Evolutionary conservation across 1,140 invertebrate genomes (phyloP).

Genomic region (Drosophila funebris): DNA sequence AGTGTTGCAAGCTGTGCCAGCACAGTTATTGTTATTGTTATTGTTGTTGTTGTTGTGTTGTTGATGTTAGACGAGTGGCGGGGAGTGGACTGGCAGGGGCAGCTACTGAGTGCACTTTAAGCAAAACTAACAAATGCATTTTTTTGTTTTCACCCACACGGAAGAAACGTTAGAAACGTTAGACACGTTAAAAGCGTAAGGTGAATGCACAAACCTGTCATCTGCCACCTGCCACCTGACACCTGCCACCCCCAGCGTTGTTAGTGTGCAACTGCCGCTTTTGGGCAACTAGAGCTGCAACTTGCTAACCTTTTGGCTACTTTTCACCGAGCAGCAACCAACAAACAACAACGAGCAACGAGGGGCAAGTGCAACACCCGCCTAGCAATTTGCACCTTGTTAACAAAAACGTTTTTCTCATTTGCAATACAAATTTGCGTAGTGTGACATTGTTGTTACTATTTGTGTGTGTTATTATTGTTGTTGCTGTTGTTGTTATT

Average conservation of each 20-base stretch:
- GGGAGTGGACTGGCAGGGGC: no score
- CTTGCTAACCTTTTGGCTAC: slow-evolving; percentile 59
- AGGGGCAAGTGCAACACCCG: slow-evolving; percentile 42
- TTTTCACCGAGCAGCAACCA: neutral
- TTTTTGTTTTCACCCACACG: slow-evolving; percentile 23
- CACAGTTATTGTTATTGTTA: slow-evolving; percentile 10
- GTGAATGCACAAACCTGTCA: neutral
- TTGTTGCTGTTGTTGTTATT: slow-evolving; percentile 12
- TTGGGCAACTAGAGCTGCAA: slow-evolving; percentile 47
- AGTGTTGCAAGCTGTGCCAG: slow-evolving; percentile 30
- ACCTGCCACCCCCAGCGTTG: neutral
- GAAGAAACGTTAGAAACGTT: no score
- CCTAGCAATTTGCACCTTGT: slow-evolving; percentile 72
- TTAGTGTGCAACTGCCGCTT: no score
- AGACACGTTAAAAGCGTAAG: no score
- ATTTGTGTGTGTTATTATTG: neutral
- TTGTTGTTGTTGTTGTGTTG: neutral
- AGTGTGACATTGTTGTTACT: slow-evolving; percentile 30
- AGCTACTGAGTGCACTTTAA: slow-evolving; percentile 27
- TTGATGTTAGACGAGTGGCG: no score
- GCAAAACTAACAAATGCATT: slow-evolving; percentile 30
- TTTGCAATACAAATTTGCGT: slow-evolving; percentile 41
- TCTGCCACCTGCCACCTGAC: neutral
- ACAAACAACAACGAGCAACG: slow-evolving; percentile 43
- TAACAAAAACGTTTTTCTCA: slow-evolving; percentile 49